Evolutionary conservation across 2,888 invertebrate genomes (phyloP).

Genomic region (Agrotis exclamationis): DNA sequence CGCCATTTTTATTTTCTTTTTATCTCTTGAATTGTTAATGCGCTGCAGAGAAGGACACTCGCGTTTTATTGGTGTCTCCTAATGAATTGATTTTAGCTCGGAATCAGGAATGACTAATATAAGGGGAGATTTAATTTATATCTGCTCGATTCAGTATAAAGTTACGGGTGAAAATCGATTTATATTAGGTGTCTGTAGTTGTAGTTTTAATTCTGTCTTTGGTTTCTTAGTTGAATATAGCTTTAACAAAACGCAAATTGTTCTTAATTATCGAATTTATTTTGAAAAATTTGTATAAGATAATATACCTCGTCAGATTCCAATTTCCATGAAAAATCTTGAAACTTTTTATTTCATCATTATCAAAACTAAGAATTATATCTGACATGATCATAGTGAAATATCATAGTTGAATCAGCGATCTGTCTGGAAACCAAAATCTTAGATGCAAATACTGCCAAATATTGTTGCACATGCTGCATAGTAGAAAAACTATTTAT

Average conservation of each 20-base stretch:
- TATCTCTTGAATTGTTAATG: slow-evolving; percentile 80
- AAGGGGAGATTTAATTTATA: slow-evolving; percentile 65
- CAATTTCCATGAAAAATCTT: no score
- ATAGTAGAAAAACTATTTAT: neutral
- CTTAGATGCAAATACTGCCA: no score
- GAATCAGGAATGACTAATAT: slow-evolving; percentile 68
- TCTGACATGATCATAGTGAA: no score
- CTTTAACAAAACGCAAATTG: no score
- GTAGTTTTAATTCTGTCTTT: slow-evolving; percentile 12
- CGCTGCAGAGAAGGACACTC: slow-evolving; percentile 67
- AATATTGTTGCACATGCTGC: no score
- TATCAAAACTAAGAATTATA: no score
- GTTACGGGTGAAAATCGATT: slow-evolving; percentile 61
- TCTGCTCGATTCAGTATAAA: slow-evolving; percentile 53
- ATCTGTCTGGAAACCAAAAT: no score
- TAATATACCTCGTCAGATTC: no score
- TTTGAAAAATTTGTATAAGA: no score
- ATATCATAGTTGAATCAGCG: no score
- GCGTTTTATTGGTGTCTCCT: slow-evolving; percentile 71
- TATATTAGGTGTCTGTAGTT: slow-evolving; percentile 20
- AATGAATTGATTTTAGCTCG: slow-evolving; percentile 77
- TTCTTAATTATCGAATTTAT: no score
- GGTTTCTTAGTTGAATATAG: neutral
- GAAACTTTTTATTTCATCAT: no score
- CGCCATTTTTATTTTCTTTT: slow-evolving; percentile 65